Evolutionary conservation across 92 coral and sea anemone genomes (phyloP).

Genomic region (Epizoanthus illoricatus): DNA sequence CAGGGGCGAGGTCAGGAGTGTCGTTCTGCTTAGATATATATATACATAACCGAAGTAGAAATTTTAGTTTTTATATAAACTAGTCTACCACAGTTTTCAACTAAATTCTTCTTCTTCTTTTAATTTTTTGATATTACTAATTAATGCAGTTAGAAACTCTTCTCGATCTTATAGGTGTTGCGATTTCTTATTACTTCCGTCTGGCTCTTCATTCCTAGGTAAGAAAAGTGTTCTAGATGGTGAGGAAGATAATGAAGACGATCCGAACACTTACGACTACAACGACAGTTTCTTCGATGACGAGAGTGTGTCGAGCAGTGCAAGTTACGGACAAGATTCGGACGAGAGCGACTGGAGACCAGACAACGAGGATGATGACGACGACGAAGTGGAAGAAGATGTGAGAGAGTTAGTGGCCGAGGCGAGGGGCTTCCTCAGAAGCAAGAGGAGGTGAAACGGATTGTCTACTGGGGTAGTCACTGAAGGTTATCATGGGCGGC

Average conservation of each 20-base stretch:
- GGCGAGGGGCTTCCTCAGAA: conserved; percentile 84
- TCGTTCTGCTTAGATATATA: too few species aligned
- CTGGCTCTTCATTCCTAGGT: conserved; percentile 19
- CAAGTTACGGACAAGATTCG: conserved; percentile 73
- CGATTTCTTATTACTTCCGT: neutral
- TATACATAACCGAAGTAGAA: too few species aligned
- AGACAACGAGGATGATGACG: conserved; percentile 58
- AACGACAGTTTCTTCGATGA: conserved; percentile 74
- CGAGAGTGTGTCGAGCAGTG: conserved; percentile 62
- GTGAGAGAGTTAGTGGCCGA: conserved; percentile 81
- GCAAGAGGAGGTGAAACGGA: conserved; percentile 74
- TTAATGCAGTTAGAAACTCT: neutral
- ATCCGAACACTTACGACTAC: conserved; percentile 70
- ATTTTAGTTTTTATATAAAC: too few species aligned
- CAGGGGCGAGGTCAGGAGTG: too few species aligned
- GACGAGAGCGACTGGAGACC: conserved; percentile 95
- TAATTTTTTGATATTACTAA: too few species aligned
- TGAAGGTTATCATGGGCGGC: neutral
- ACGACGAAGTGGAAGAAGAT: conserved; percentile 77
- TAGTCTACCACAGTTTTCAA: too few species aligned
- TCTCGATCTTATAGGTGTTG: neutral
- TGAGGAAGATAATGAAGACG: conserved; percentile 65
- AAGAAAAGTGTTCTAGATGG: conserved; percentile 53
- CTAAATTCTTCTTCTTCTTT: too few species aligned
- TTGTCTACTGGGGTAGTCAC: neutral